Evolutionary conservation across 2,113 vertebrate species (phyloP).

Genomic region (Mustela lutreola): DNA sequence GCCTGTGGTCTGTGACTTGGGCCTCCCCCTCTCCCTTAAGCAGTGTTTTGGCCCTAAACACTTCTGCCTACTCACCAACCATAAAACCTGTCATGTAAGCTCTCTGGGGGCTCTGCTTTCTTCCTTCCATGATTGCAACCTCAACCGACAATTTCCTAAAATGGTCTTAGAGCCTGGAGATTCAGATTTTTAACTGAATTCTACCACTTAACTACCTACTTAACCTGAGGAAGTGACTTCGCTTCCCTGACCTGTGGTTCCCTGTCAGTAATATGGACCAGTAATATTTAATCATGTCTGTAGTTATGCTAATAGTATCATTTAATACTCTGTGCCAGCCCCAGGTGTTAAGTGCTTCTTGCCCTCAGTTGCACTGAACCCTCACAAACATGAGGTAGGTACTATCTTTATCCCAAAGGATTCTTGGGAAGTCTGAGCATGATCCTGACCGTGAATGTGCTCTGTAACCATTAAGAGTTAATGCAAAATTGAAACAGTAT

Average conservation of each 20-base stretch:
- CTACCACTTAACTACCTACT: background rate
- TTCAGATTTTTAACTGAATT: background rate
- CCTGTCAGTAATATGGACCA: background rate
- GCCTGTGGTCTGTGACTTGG: background rate
- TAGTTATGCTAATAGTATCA: background rate
- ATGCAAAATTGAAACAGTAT: background rate
- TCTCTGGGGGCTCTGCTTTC: background rate
- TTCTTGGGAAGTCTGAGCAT: background rate
- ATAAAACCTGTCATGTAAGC: constrained; percentile 44
- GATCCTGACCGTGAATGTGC: background rate
- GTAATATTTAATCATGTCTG: background rate
- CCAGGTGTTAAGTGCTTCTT: background rate
- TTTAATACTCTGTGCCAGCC: background rate
- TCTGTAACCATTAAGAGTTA: constrained; percentile 16
- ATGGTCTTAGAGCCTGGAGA: background rate
- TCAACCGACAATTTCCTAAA: background rate
- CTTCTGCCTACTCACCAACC: constrained; percentile 64
- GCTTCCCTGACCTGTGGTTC: background rate
- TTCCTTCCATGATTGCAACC: background rate
- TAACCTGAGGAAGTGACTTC: background rate
- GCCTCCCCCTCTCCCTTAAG: constrained; percentile 34
- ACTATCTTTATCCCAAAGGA: background rate
- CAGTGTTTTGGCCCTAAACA: background rate
- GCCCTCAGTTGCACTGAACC: background rate
- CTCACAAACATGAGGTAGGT: background rate